Percentiles rank a stretch among this genome's conserved stretches.
phyloP scores from a whole-genome alignment of 2,797 vertebrate species.

The Caiman crocodilus region DNA sequence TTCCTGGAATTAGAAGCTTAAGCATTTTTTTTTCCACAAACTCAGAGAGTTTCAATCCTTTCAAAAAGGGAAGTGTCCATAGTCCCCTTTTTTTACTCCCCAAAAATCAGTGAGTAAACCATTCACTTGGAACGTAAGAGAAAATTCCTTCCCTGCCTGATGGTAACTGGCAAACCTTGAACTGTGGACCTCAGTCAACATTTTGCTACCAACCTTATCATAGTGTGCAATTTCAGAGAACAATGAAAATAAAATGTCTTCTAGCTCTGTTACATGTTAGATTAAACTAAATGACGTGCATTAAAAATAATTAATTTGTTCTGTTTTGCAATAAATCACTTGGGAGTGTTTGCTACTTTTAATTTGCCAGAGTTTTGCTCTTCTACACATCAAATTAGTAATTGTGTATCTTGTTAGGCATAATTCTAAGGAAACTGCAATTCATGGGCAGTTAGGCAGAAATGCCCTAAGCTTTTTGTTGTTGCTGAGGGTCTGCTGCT shows the following conservation, averaged over 20 bases:
- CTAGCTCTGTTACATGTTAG: constrained; percentile 4
- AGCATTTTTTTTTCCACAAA: no score
- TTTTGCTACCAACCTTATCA: background rate
- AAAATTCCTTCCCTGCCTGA: no score
- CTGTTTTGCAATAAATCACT: constrained; percentile 45
- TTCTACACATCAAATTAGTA: constrained; percentile 66
- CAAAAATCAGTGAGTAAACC: no score
- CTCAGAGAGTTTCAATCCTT: no score
- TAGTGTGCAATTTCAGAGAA: background rate
- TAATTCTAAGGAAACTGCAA: constrained; percentile 47
- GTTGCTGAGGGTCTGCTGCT: constrained; percentile 36
- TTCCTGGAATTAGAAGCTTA: no score
- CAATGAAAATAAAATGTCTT: constrained; percentile 2
- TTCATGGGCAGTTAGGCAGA: constrained; percentile 58
- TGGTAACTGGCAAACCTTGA: background rate
- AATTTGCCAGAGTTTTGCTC: constrained; percentile 53
- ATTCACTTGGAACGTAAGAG: no score
- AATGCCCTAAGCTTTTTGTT: constrained; percentile 44
- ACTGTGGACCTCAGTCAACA: background rate
- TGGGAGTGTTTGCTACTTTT: constrained; percentile 55
- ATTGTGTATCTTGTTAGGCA: constrained; percentile 48
- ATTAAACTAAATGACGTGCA: constrained; percentile 48
- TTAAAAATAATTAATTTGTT: constrained; percentile 54
- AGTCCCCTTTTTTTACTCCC: no score
- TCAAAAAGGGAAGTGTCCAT: no score